Conservation (phyloP, 2,888 invertebrate species). For the Epinotia brunnichana region DNA sequence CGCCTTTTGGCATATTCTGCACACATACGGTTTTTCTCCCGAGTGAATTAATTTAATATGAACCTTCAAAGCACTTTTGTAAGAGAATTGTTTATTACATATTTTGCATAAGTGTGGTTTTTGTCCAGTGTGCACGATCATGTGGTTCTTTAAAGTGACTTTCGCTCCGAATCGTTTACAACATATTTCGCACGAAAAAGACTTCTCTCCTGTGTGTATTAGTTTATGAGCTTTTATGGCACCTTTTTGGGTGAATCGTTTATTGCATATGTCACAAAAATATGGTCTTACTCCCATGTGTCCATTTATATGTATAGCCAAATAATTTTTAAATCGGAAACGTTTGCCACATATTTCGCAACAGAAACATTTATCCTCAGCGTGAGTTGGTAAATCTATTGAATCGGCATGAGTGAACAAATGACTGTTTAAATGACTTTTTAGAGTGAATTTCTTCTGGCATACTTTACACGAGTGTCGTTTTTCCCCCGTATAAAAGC, state of each 20-base stretch:
- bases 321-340: neutral
- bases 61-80: constrained; percentile 6
- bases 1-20: constrained; percentile 13
- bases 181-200: neutral
- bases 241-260: neutral
- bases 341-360: constrained; percentile 1
- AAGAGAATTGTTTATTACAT: constrained; percentile 20
- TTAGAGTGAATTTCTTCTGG: too few relatives aligned
- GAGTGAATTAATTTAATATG: constrained; percentile 9
- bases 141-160: neutral
- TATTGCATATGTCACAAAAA: neutral
- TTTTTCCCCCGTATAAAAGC: too few relatives aligned
- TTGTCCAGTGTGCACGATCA: constrained; percentile 7
- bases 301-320: neutral
- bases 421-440: too few relatives aligned
- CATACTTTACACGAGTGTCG: too few relatives aligned
- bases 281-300: neutral
- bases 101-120: constrained; percentile 13
- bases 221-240: neutral
- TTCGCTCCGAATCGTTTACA: constrained; percentile 3
- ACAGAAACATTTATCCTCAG: neutral
- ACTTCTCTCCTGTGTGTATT: neutral
- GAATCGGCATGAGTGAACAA: too few relatives aligned
- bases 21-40: constrained; percentile 7
- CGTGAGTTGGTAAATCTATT: too few relatives aligned